Percentiles rank a stretch among this genome's conserved stretches.
Evolutionary conservation across 2,888 invertebrate genomes (phyloP).

Genomic region (Odontocolon sp.): DNA sequence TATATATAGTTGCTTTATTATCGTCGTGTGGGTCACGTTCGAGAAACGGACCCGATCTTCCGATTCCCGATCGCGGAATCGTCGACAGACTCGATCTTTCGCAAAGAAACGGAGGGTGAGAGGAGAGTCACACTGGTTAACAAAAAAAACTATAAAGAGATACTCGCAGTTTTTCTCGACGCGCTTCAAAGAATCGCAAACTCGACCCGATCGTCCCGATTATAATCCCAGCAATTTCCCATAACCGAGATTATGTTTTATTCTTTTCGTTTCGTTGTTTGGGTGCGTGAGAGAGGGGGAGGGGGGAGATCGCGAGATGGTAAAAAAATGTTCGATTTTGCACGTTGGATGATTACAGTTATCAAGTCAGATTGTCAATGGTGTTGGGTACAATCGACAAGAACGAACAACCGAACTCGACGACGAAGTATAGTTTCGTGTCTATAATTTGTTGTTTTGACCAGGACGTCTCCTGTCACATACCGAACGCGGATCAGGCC

Average conservation of each 20-base stretch:
- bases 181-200: slow-evolving; percentile 23
- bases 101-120: neutral
- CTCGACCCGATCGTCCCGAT: slow-evolving; percentile 26
- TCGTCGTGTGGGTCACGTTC: neutral
- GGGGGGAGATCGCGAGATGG: neutral
- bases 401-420: slow-evolving; percentile 1
- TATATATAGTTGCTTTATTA: neutral
- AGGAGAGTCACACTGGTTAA: too few relatives aligned
- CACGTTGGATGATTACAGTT: too few relatives aligned
- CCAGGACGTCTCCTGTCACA: slow-evolving; percentile 50
- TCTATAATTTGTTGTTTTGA: slow-evolving; percentile 48
- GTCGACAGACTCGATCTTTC: too few relatives aligned
- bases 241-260: slow-evolving; percentile 22
- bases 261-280: neutral
- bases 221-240: slow-evolving; percentile 33
- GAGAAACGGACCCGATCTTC: neutral
- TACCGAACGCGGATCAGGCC: slow-evolving; percentile 49
- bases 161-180: neutral
- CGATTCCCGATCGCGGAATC: too few relatives aligned
- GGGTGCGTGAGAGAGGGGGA: too few relatives aligned
- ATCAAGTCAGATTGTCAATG: too few relatives aligned
- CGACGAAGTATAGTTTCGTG: slow-evolving; percentile 8
- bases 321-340: too few relatives aligned
- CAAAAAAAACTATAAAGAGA: too few relatives aligned
- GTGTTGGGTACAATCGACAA: neutral